Percentiles rank a stretch among this genome's conserved stretches.
These are phyloP conservation scores for Pteromalus puparum DNA, from an alignment of 1,140 invertebrate species.

Conservation along the genomic window DNA sequence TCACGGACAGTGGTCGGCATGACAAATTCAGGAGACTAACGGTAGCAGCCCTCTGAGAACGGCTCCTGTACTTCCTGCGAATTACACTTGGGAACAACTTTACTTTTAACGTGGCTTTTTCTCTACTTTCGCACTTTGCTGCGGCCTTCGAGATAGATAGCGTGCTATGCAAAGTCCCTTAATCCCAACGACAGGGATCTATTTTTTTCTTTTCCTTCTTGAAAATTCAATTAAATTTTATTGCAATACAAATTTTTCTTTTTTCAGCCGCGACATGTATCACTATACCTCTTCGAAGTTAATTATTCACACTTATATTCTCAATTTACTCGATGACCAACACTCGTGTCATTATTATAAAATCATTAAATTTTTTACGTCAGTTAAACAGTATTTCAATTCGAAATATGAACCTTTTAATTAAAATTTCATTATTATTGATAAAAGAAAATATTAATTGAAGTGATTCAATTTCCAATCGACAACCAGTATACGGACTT, in stretches of 20 bases:
- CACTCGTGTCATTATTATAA: no score
- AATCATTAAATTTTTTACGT: no score
- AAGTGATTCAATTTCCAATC: no score
- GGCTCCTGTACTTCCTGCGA: background rate
- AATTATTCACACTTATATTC: background rate
- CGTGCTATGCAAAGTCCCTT: background rate
- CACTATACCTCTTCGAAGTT: no score
- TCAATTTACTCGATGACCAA: no score
- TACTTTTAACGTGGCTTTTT: constrained; percentile 23
- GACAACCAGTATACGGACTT: background rate
- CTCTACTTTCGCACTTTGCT: constrained; percentile 5
- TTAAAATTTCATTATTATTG: no score
- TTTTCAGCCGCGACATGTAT: no score
- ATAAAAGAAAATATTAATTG: no score
- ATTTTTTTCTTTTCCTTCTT: background rate
- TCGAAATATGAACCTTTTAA: no score
- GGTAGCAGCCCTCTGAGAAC: background rate
- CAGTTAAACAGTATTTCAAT: no score
- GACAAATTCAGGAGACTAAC: constrained; percentile 22
- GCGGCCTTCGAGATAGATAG: background rate
- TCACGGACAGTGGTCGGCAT: constrained; percentile 22
- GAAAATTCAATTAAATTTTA: background rate
- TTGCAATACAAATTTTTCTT: background rate
- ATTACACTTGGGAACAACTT: constrained; percentile 42
- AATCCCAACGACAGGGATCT: background rate